phyloP scores from a whole-genome alignment of 1,140 invertebrate genomes.

The Diachasma alloeum region DNA sequence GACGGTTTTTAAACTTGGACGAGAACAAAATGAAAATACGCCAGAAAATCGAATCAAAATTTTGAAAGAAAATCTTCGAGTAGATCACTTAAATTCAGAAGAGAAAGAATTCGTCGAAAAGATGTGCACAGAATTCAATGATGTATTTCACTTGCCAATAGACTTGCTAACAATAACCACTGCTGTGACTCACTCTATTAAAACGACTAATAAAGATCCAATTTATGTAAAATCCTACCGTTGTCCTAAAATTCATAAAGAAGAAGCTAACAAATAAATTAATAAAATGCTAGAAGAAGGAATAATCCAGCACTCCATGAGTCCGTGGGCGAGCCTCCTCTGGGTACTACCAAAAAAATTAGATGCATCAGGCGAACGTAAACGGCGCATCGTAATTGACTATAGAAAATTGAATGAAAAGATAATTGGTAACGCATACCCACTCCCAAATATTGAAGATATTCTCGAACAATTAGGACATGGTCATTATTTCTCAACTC shows the following conservation, averaged over 20 bases:
- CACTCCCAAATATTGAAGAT: neutral
- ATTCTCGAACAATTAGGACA: neutral
- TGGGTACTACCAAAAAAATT: neutral
- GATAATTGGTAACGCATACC: neutral
- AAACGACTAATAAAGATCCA: conserved; percentile 2
- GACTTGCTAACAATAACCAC: neutral
- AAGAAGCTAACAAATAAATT: neutral
- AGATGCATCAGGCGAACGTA: neutral
- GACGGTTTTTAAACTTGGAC: neutral
- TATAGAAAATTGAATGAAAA: neutral
- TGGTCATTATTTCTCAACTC: neutral
- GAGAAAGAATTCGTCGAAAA: neutral
- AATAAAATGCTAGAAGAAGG: neutral
- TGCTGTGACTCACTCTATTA: neutral
- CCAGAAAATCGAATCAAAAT: neutral
- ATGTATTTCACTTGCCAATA: neutral
- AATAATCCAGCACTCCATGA: neutral
- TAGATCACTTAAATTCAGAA: conserved; percentile 13
- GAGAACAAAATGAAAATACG: neutral
- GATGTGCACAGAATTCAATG: neutral
- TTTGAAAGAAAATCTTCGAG: conserved; percentile 2
- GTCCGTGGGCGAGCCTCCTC: neutral
- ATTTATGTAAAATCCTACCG: neutral
- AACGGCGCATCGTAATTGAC: neutral
- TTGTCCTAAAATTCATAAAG: neutral